A percentile compares a stretch with the other conserved stretches of the same genome.
These are phyloP conservation scores for Steinernema hermaphroditum DNA, from an alignment of 2,888 invertebrate species.

Conservation along the genomic window DNA sequence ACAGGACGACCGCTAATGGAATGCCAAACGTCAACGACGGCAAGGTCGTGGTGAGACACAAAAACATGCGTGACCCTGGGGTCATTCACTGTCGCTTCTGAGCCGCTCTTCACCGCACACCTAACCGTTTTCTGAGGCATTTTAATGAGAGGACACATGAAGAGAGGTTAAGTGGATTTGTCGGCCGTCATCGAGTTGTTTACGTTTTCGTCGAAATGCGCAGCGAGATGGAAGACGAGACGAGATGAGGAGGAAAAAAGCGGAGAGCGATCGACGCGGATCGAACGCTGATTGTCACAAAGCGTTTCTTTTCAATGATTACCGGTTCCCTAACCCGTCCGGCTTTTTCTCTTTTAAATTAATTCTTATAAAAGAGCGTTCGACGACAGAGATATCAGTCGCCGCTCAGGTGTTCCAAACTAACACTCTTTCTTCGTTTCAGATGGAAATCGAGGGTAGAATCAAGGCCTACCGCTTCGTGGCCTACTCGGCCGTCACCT, in stretches of 20 bases:
- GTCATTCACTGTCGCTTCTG: neutral
- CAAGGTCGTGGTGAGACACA: neutral
- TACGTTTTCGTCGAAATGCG: slow-evolving; percentile 11
- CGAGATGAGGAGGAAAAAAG: neutral
- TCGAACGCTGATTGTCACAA: slow-evolving; percentile 25
- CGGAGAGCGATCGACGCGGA: slow-evolving; percentile 11
- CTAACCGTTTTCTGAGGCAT: neutral
- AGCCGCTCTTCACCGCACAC: neutral
- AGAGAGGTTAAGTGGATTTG: neutral
- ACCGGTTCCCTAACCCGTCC: neutral
- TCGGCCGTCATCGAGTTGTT: neutral
- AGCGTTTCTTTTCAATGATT: slow-evolving; percentile 16
- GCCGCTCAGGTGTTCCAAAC: neutral
- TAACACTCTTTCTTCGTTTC: neutral
- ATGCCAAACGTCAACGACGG: neutral
- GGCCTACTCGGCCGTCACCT: slow-evolving; percentile 2
- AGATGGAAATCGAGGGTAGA: neutral
- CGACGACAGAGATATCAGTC: neutral
- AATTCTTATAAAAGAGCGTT: neutral
- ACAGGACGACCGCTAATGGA: neutral
- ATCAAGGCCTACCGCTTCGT: slow-evolving; percentile 3
- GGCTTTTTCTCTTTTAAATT: neutral
- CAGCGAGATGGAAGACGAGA: neutral
- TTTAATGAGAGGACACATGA: neutral
- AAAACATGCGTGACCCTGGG: slow-evolving; percentile 12